Evolutionary conservation across 1,140 invertebrate species (phyloP).

Genomic region (Listronotus oregonensis): DNA sequence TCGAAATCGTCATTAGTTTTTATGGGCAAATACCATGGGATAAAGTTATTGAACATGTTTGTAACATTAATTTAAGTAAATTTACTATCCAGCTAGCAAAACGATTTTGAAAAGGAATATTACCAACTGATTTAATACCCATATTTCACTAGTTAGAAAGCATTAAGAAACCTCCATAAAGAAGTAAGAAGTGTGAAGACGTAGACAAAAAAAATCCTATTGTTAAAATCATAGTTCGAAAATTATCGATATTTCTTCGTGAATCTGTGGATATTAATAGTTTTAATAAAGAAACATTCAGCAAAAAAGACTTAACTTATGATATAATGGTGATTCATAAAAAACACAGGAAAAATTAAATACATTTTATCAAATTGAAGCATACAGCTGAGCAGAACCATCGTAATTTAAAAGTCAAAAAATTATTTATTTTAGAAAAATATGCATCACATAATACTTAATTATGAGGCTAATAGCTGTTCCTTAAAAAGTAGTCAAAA

Average conservation of each 20-base stretch:
- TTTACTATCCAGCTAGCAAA: too few species aligned
- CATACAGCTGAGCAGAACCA: constrained; percentile 20
- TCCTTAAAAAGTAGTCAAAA: constrained; percentile 23
- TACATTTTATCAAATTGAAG: constrained; percentile 27
- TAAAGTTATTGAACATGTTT: too few species aligned
- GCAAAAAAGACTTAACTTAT: constrained; percentile 28
- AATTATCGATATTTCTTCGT: constrained; percentile 34
- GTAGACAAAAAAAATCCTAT: constrained; percentile 10
- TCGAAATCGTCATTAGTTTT: too few species aligned
- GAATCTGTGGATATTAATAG: constrained; percentile 35
- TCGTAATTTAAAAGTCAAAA: constrained; percentile 29
- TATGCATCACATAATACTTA: constrained; percentile 16
- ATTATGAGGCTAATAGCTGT: constrained; percentile 14
- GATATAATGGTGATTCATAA: constrained; percentile 30
- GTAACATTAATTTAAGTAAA: background rate
- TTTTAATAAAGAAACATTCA: constrained; percentile 36
- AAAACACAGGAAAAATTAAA: constrained; percentile 10
- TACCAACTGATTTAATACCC: too few species aligned
- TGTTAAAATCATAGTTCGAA: constrained; percentile 6
- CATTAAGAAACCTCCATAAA: background rate
- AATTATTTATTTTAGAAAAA: constrained; percentile 20
- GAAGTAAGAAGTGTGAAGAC: constrained; percentile 14
- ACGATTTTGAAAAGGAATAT: too few species aligned
- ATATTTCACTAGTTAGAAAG: too few species aligned
- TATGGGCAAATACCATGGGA: too few species aligned